Percentiles rank a stretch among this genome's conserved stretches.
Conservation (phyloP, 1,140 invertebrate species). For the Telenomus remus region DNA sequence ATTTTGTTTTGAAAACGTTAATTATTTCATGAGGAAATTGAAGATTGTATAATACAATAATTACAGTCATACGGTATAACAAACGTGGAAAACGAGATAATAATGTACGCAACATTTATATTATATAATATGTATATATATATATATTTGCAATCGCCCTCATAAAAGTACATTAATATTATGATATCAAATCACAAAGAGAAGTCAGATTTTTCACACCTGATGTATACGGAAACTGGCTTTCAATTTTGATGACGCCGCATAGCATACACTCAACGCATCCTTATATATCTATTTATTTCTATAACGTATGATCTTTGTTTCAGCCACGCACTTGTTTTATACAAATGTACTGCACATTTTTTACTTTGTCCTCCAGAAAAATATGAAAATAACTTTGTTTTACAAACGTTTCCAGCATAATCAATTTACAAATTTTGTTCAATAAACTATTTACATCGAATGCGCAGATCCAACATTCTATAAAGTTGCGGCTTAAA, state of each 20-base stretch:
- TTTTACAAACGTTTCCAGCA: background rate
- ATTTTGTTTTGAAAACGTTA: background rate
- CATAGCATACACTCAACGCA: slow-evolving; percentile 34
- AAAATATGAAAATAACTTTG: slow-evolving; percentile 1
- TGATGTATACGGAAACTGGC: slow-evolving; percentile 62
- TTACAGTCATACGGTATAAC: slow-evolving; percentile 1
- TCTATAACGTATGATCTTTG: slow-evolving; percentile 30
- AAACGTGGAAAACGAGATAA: slow-evolving; percentile 23
- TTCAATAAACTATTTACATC: too few relatives aligned
- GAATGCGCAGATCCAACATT: too few relatives aligned
- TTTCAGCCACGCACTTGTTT: slow-evolving; percentile 20
- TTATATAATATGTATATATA: slow-evolving; percentile 58
- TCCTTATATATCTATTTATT: slow-evolving; percentile 30
- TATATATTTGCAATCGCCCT: slow-evolving; percentile 71
- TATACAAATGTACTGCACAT: slow-evolving; percentile 19
- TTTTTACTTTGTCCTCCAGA: slow-evolving; percentile 7
- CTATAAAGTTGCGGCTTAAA: too few relatives aligned
- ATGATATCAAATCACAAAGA: slow-evolving; percentile 73
- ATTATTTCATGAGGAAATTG: background rate
- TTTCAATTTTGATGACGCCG: slow-evolving; percentile 62
- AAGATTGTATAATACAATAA: slow-evolving; percentile 15
- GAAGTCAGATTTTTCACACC: slow-evolving; percentile 71
- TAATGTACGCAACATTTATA: slow-evolving; percentile 31
- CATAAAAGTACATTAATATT: slow-evolving; percentile 75
- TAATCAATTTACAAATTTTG: too few relatives aligned